A percentile compares a stretch with the other conserved stretches of the same genome.
Conservation (phyloP, 2,113 vertebrate species). For the Limanda limanda region DNA sequence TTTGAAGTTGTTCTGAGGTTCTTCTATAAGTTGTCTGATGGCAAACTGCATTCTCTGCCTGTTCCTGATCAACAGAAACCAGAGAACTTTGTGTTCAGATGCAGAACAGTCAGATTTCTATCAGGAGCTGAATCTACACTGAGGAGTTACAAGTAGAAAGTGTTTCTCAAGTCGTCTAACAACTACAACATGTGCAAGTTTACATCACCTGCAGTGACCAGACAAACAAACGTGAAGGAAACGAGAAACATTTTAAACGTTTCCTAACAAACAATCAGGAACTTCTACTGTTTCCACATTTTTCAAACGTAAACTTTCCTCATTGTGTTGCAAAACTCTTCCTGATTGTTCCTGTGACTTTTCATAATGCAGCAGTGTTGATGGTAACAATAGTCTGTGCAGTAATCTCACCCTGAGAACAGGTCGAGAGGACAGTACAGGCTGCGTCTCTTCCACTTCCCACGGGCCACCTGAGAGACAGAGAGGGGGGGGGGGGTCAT, state of each 20-base stretch:
- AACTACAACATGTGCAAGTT: neutral
- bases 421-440: slow-evolving; percentile 97
- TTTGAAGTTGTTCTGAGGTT: slow-evolving; percentile 98
- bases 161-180: neutral
- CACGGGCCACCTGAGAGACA: slow-evolving; percentile 88
- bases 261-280: too few relatives aligned
- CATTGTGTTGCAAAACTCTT: too few relatives aligned
- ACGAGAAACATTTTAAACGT: too few relatives aligned
- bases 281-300: too few relatives aligned
- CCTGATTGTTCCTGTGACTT: neutral
- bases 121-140: neutral
- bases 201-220: neutral
- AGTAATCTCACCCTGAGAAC: slow-evolving; percentile 93
- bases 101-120: neutral
- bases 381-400: neutral
- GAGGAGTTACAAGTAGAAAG: neutral
- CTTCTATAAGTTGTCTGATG: slow-evolving; percentile 94
- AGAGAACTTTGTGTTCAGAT: neutral
- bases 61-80: slow-evolving; percentile 82
- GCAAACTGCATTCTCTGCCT: slow-evolving; percentile 97
- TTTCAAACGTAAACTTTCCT: too few relatives aligned
- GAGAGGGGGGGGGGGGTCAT: neutral
- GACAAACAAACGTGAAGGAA: too few relatives aligned
- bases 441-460: slow-evolving; percentile 95
- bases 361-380: neutral